phyloP scores from a whole-genome alignment of 2,888 invertebrate genomes.

The Piscicola geometra region DNA sequence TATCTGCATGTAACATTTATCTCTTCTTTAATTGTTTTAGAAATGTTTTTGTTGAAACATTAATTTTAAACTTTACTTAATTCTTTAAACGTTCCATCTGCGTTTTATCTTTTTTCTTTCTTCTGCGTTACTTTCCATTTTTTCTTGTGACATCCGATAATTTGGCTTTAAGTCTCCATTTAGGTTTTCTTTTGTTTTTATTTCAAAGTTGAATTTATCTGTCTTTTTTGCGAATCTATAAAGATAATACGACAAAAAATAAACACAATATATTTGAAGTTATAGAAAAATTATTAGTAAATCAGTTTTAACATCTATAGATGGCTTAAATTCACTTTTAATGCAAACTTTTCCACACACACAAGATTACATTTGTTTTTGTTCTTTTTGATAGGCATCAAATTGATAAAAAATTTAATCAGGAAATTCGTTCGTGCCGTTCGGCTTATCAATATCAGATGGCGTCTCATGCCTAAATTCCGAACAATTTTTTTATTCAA shows the following conservation, averaged over 20 bases:
- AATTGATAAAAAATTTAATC: too few relatives aligned
- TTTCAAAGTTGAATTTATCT: neutral
- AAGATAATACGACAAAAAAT: neutral
- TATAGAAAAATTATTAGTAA: neutral
- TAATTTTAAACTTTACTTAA: neutral
- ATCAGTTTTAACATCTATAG: neutral
- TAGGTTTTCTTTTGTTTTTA: neutral
- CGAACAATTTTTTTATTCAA: too few relatives aligned
- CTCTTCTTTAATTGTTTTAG: neutral
- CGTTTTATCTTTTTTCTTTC: neutral
- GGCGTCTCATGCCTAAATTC: too few relatives aligned
- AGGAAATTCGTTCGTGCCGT: too few relatives aligned
- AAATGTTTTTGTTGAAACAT: neutral
- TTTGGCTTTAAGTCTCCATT: neutral
- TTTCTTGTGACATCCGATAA: constrained; percentile 6
- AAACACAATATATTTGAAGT: too few relatives aligned
- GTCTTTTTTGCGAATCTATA: neutral
- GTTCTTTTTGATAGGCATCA: too few relatives aligned
- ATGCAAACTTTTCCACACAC: too few relatives aligned
- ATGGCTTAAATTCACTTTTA: too few relatives aligned
- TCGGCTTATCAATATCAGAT: too few relatives aligned
- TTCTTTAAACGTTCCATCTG: neutral
- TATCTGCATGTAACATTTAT: neutral
- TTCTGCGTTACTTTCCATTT: neutral
- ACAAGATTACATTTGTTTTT: too few relatives aligned